Evolutionary conservation across 2,888 invertebrate species (phyloP).

Genomic region (Apotomis betuletana): DNA sequence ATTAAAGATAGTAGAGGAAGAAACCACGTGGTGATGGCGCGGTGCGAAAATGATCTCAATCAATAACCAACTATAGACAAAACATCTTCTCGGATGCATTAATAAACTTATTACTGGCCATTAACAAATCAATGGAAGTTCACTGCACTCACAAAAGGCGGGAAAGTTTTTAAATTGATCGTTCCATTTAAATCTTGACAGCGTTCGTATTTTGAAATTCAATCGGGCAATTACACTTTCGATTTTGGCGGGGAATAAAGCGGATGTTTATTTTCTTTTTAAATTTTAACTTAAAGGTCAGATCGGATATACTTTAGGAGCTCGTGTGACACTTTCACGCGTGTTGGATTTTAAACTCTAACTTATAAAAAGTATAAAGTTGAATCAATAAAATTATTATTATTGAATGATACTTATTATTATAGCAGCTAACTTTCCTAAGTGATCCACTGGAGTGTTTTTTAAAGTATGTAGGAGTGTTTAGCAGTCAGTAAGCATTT

Average conservation of each 20-base stretch:
- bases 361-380: neutral
- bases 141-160: conserved; percentile 48
- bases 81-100: conserved; percentile 40
- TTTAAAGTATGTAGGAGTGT: conserved; percentile 12
- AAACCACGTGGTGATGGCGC: conserved; percentile 15
- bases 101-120: conserved; percentile 46
- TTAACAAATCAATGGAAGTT: conserved; percentile 45
- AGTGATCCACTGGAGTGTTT: conserved; percentile 20
- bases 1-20: neutral
- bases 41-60: conserved; percentile 34
- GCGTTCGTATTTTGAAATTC: conserved; percentile 51
- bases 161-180: conserved; percentile 54
- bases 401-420: neutral
- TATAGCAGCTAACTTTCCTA: neutral
- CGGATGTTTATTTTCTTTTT: conserved; percentile 39
- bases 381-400: too few species aligned
- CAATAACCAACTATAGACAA: conserved; percentile 38
- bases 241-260: conserved; percentile 42
- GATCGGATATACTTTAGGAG: conserved; percentile 9
- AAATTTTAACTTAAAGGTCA: conserved; percentile 36
- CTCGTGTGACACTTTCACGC: conserved; percentile 6
- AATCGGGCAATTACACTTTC: conserved; percentile 49
- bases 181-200: conserved; percentile 51
- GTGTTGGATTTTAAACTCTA: neutral
- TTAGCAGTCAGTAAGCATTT: conserved; percentile 32